Conservation (phyloP, 2,888 invertebrate genomes). For the Rhyacophila evoluta region DNA sequence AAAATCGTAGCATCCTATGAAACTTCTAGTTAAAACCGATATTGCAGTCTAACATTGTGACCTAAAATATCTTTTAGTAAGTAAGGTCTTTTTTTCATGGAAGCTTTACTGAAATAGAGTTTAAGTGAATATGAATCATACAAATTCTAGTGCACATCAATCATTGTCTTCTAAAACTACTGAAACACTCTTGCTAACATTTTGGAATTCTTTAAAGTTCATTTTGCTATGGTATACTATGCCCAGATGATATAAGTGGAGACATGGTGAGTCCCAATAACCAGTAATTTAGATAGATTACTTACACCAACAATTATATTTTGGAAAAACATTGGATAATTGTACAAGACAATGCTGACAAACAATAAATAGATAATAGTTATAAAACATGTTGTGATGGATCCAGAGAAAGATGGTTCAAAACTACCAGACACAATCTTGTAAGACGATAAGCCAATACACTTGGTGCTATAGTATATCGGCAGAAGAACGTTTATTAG, state of each 20-base stretch:
- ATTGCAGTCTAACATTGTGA: no score
- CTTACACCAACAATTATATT: background rate
- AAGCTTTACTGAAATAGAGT: no score
- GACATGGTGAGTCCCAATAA: background rate
- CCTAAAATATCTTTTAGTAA: no score
- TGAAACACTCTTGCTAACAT: no score
- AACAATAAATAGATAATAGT: background rate
- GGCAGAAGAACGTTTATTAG: background rate
- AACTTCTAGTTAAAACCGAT: no score
- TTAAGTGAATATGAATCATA: background rate
- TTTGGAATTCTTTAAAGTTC: no score
- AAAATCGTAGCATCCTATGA: no score
- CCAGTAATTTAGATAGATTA: background rate
- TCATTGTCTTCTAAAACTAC: background rate
- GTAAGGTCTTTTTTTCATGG: no score
- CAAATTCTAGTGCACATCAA: background rate
- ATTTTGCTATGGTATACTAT: no score
- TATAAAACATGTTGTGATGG: background rate
- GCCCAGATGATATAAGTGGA: no score
- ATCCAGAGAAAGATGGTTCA: background rate
- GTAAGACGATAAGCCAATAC: background rate
- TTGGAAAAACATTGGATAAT: background rate
- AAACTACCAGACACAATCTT: background rate
- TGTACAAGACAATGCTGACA: background rate
- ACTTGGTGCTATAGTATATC: background rate